These are phyloP conservation scores for Limnodromus scolopaceus DNA, from an alignment of 2,797 vertebrate species.

Conservation along the genomic window DNA sequence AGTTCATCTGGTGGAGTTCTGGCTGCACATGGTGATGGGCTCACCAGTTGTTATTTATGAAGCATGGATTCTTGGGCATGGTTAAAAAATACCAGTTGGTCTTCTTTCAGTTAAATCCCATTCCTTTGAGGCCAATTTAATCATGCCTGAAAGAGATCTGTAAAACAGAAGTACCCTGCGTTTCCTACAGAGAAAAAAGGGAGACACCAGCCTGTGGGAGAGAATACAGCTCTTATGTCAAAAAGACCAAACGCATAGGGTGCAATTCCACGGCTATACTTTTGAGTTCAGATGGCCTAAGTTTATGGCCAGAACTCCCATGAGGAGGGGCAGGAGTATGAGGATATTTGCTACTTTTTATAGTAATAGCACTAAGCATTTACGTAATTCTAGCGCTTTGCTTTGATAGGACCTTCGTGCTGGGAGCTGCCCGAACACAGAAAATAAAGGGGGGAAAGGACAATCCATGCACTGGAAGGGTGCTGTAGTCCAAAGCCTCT, in stretches of 20 bases:
- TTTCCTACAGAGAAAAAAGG: slow-evolving; percentile 58
- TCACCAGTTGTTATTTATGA: slow-evolving; percentile 42
- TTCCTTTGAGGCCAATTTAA: slow-evolving; percentile 28
- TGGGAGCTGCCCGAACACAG: neutral
- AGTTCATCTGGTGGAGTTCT: neutral
- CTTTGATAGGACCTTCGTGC: neutral
- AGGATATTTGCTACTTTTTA: slow-evolving; percentile 2
- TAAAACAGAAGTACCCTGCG: slow-evolving; percentile 40
- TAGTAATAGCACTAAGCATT: neutral
- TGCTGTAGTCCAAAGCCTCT: neutral
- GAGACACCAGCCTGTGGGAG: neutral
- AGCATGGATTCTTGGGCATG: neutral
- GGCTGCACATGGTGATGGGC: neutral
- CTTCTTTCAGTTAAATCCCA: slow-evolving; percentile 32
- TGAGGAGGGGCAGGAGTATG: neutral
- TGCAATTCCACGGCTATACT: neutral
- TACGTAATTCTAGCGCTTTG: neutral
- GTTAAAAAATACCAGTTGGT: slow-evolving; percentile 42
- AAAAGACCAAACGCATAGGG: neutral
- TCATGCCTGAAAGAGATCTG: slow-evolving; percentile 31
- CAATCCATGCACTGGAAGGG: neutral
- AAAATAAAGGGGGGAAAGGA: neutral
- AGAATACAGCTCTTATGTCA: neutral
- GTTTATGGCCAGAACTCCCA: neutral
- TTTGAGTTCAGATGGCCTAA: neutral